Percentiles rank a stretch among this genome's conserved stretches.
Evolutionary conservation across 2,888 invertebrate species (phyloP).

Genomic region (Cataglyphis cursor): DNA sequence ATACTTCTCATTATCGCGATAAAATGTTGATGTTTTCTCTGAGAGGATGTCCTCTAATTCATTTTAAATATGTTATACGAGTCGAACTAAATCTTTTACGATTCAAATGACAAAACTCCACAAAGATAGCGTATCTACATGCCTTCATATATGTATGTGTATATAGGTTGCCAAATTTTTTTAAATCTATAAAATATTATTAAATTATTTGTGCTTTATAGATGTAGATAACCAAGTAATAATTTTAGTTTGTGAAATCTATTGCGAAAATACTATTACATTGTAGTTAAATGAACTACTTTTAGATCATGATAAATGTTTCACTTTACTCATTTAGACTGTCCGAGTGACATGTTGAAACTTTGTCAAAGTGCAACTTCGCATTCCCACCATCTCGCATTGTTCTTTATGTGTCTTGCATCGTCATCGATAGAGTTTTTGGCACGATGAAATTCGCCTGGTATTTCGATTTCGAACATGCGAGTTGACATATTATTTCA

Average conservation of each 20-base stretch:
- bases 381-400: not conserved
- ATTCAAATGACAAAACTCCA: not conserved
- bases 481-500: conserved; percentile 59
- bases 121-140: not conserved
- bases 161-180: not conserved
- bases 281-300: not conserved
- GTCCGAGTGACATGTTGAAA: not conserved
- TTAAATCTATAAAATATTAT: not conserved
- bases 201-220: not conserved
- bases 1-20: conserved; percentile 13
- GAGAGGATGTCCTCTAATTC: not conserved
- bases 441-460: conserved; percentile 81
- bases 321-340: not conserved
- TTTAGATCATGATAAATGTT: not conserved
- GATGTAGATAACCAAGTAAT: not conserved
- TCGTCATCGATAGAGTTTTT: conserved; percentile 59
- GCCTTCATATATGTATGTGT: not conserved
- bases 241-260: not conserved
- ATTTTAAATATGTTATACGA: conserved; percentile 49
- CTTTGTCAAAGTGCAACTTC: not conserved
- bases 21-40: conserved; percentile 2
- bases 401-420: not conserved
- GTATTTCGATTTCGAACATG: conserved; percentile 81
- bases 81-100: conserved; percentile 11
- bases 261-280: not conserved